Base-by-base conservation (phyloP, 37 sponge, comb jelly and placozoan genomes). In the Aplysina aerophoba region DNA sequence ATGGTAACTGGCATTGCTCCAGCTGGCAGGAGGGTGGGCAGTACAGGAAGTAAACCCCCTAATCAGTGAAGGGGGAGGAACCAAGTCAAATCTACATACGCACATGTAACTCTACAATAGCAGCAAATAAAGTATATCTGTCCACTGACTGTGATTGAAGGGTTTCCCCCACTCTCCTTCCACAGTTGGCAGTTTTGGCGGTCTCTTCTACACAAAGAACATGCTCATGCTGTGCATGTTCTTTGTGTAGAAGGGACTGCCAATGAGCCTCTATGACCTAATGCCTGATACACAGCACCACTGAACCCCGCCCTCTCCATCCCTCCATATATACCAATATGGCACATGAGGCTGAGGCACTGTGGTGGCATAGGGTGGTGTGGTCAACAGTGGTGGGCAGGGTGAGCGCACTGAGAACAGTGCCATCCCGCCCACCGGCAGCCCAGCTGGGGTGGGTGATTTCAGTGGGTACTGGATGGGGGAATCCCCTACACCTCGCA, bases 151-250 rank as follows among this genome's bases (percentile, higher is more conserved):
- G 39, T 75, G 78, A 19, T 75, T 39, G 3, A n/a, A 24, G 24
- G 37, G 15, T 24, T 75, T 75, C 25, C 78, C 78, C 78, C 78
- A 75, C n/a, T 75, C 78, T 15, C 25, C 54, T 19, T 75, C 78
- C 1, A 1, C 54, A 36, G 38, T 44, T 75, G 37, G 78, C 35
- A 8, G 50, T 44, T 44, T 44, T 44, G 50, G 50, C 8, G 50
- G 50, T 11, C 50, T 8, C 50, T 44, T 8, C 50, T 44, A 44
- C 50, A 44, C 8, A 44, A 44, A n/a, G n/a, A 44, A 44, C 50
- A 44, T 44, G 50, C 8, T 11, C 50, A 44, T n/a, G n/a, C n/a
- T n/a, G n/a, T n/a, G n/a, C n/a, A n/a, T n/a, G n/a, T n/a, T n/a
- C n/a, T n/a, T n/a, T n/a, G n/a, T n/a, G n/a, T n/a, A n/a, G n/a